Percentiles rank a stretch among this genome's conserved stretches.
Conservation (phyloP, 2,113 vertebrate species). For the Garra rufa region DNA sequence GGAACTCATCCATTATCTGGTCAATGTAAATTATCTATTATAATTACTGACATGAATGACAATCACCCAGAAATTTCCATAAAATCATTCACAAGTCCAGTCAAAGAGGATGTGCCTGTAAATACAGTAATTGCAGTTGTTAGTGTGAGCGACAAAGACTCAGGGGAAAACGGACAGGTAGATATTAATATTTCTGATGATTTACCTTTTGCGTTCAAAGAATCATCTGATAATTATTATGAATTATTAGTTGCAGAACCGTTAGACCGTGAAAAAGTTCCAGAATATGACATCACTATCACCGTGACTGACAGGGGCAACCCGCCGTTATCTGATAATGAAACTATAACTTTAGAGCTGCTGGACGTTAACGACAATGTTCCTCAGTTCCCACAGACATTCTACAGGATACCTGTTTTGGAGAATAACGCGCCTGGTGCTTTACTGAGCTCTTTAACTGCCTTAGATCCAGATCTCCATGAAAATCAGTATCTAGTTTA, state of each 20-base stretch:
- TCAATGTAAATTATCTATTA: constrained; percentile 59
- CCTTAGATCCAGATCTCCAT: constrained; percentile 61
- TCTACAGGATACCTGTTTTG: constrained; percentile 55
- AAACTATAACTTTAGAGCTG: constrained; percentile 63
- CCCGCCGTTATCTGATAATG: constrained; percentile 58
- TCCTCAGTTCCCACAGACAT: constrained; percentile 58
- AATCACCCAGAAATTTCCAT: constrained; percentile 77
- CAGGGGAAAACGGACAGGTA: constrained; percentile 70
- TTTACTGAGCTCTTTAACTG: constrained; percentile 54
- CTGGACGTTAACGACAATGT: constrained; percentile 73
- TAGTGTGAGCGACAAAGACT: constrained; percentile 64
- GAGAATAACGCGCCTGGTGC: constrained; percentile 58
- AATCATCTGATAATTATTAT: constrained; percentile 59
- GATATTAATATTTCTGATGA: constrained; percentile 57
- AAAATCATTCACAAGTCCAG: constrained; percentile 71
- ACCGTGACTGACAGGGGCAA: constrained; percentile 60
- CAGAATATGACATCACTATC: constrained; percentile 55
- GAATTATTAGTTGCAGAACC: constrained; percentile 58
- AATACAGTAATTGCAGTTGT: constrained; percentile 58
- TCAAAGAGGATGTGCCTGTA: constrained; percentile 68
- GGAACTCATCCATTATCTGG: constrained; percentile 53
- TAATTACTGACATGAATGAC: constrained; percentile 69
- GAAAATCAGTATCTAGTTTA: constrained; percentile 80
- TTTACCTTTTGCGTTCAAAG: constrained; percentile 48
- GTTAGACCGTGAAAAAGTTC: constrained; percentile 48